These are phyloP conservation scores for Alentia gelatinosa DNA, from an alignment of 2,888 invertebrate genomes.

Conservation along the genomic window DNA sequence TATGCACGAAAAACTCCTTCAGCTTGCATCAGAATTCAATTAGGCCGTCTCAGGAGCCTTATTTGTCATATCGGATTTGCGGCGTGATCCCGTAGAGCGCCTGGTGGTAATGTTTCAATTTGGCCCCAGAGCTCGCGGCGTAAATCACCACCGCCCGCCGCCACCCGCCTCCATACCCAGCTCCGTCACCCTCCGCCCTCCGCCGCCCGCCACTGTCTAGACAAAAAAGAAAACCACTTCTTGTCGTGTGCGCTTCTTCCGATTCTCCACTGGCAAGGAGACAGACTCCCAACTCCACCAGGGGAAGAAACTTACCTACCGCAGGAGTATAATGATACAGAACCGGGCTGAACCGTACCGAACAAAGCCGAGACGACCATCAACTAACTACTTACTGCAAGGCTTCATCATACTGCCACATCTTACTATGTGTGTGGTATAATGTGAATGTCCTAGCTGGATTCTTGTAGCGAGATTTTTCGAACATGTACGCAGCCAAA, in stretches of 20 bases:
- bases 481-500: too few species aligned
- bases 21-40: conserved; percentile 50
- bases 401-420: too few species aligned
- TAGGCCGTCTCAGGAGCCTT: conserved; percentile 46
- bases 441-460: too few species aligned
- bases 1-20: conserved; percentile 48
- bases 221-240: neutral
- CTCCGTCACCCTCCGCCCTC: neutral
- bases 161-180: neutral
- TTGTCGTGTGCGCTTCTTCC: neutral
- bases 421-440: too few species aligned
- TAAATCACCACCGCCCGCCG: conserved; percentile 26
- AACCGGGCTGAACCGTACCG: too few species aligned
- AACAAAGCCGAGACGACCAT: too few species aligned
- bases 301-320: neutral
- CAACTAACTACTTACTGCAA: too few species aligned
- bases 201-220: neutral
- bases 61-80: conserved; percentile 47
- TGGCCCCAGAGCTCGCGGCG: conserved; percentile 5
- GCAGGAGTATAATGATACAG: too few species aligned
- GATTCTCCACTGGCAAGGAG: neutral
- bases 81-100: conserved; percentile 34
- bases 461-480: too few species aligned
- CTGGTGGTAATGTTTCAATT: conserved; percentile 45
- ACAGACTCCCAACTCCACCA: neutral